Conservation (phyloP, 2,888 invertebrate genomes). For the Auanema sp. region DNA sequence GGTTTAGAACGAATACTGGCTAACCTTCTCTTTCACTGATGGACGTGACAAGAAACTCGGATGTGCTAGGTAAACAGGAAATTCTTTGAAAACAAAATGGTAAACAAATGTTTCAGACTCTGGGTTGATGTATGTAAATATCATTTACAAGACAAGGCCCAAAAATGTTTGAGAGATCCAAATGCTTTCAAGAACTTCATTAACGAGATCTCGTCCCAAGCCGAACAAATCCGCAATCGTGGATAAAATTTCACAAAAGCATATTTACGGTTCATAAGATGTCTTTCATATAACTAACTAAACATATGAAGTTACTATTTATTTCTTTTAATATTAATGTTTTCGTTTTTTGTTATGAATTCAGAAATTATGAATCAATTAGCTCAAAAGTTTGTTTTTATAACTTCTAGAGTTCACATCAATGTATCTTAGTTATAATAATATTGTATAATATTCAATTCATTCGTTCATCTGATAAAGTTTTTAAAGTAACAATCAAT, state of each 20-base stretch:
- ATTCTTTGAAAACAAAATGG: neutral
- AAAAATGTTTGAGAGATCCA: slow-evolving; percentile 63
- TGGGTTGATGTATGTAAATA: slow-evolving; percentile 64
- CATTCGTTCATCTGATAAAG: too few species aligned
- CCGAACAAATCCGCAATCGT: slow-evolving; percentile 58
- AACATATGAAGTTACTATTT: neutral
- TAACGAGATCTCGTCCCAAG: slow-evolving; percentile 62
- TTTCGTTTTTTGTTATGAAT: too few species aligned
- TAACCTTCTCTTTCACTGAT: slow-evolving; percentile 64
- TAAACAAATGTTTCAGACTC: slow-evolving; percentile 20
- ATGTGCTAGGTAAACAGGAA: slow-evolving; percentile 51
- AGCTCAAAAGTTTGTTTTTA: too few species aligned
- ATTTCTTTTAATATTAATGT: neutral
- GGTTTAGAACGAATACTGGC: slow-evolving; percentile 64
- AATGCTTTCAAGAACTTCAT: slow-evolving; percentile 64
- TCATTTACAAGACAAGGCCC: slow-evolving; percentile 55
- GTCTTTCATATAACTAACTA: too few species aligned
- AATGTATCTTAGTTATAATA: too few species aligned
- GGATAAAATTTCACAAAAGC: slow-evolving; percentile 1
- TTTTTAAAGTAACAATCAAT: too few species aligned
- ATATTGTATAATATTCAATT: too few species aligned
- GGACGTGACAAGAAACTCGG: slow-evolving; percentile 61
- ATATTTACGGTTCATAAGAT: too few species aligned
- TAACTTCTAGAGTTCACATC: too few species aligned
- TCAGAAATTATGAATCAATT: too few species aligned